Conservation (phyloP, 2,113 vertebrate species). For the Miniopterus natalensis region DNA sequence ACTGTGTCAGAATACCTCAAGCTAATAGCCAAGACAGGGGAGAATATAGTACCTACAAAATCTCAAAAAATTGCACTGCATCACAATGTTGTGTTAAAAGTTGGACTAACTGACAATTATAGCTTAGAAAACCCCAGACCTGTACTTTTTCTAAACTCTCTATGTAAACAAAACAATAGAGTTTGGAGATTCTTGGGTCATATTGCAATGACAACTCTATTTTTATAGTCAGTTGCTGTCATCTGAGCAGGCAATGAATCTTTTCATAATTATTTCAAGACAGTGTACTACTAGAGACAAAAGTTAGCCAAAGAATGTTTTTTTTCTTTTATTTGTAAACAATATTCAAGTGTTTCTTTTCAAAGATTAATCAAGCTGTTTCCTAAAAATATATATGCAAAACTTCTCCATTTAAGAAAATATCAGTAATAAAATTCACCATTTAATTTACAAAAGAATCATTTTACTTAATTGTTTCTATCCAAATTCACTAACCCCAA, state of each 20-base stretch:
- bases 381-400: background rate
- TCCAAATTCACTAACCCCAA: background rate
- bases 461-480: background rate
- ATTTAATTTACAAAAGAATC: conserved; percentile 9
- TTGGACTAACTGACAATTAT: background rate
- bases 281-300: background rate
- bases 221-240: background rate
- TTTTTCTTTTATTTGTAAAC: background rate
- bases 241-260: background rate
- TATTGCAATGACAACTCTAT: background rate
- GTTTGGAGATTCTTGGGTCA: rapidly evolving
- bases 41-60: background rate
- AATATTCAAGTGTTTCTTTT: background rate
- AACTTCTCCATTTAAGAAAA: background rate
- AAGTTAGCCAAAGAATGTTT: background rate
- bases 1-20: background rate
- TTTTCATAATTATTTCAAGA: background rate
- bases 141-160: background rate
- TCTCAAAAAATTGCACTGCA: background rate
- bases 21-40: background rate
- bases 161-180: background rate
- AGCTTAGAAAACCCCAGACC: background rate
- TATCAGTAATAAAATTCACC: background rate
- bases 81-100: background rate
- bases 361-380: background rate